Evolutionary conservation across 2,888 invertebrate species (phyloP), one percentile per base, ranked within the genome.

Genomic region (Phortica okadai): DNA sequence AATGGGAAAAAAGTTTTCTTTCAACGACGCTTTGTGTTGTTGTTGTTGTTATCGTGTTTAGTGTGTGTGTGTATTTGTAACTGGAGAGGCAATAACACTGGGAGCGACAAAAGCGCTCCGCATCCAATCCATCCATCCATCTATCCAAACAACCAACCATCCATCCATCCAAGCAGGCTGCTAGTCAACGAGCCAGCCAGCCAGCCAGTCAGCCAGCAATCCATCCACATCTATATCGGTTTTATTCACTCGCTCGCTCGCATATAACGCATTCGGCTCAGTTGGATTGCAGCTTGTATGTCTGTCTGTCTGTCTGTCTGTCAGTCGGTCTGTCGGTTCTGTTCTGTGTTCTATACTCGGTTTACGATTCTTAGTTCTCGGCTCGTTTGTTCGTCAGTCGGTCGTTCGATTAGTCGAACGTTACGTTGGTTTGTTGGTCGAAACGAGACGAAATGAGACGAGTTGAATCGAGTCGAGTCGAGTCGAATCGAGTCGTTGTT

Each of bases 401-500:
- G 67, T 72, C 62, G 62, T 62, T 62, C 21, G 50, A 33, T 33
- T 33, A 33, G 33, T 33, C 33, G 33, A 4, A 16, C 56, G 44
- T n/a, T 50, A 21, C 69, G 69, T 45, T 56, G 25, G 25, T 33
- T 69, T 10, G 69, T 45, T 33, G 64, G 64, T 45, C 25, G 69
- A 56, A 33, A 33, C 33, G 33, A 33, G 33, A 33, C 33, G 33
- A 33, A 33, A 33, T 5, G 33, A 33, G 4, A 33, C 33, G 33
- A 33, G 4, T 4, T 5, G 33, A 33, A 5, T 4, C 1, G 84
- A 79, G 83, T 83, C 82, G 79, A 83, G 83, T 84, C 83, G 85
- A 84, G 11, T 16, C 56, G 56, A 56, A 80, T 84, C 78, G 81
- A 78, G 72, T 80, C 78, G 79, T 84, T 86, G 82, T 80, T 80